Conservation (phyloP, 2,888 invertebrate genomes). For the Alitta virens region DNA sequence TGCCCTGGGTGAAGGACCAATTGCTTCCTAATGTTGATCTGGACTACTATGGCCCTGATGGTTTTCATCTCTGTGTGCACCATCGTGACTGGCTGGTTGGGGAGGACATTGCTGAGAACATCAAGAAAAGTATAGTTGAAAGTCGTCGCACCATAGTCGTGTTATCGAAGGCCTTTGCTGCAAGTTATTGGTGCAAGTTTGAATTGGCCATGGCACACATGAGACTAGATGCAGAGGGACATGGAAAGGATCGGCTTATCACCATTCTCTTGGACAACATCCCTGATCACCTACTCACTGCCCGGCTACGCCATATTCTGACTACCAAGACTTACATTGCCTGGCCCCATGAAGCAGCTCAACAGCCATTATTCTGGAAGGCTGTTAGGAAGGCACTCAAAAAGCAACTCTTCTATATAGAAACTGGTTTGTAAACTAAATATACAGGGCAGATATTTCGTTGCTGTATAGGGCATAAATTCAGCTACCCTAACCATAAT, state of each 20-base stretch:
- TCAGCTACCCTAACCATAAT: no score
- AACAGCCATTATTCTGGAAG: background rate
- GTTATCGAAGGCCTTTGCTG: conserved; percentile 65
- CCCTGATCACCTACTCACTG: background rate
- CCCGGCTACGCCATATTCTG: background rate
- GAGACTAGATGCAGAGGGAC: background rate
- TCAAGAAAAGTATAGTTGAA: conserved; percentile 69
- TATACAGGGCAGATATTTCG: no score
- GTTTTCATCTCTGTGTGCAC: conserved; percentile 67
- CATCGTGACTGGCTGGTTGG: conserved; percentile 73
- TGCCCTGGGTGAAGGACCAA: conserved; percentile 66
- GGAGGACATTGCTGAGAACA: conserved; percentile 69
- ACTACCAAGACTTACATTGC: background rate
- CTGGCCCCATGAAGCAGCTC: background rate
- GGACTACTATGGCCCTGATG: background rate
- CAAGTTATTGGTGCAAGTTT: conserved; percentile 73
- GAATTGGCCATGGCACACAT: conserved; percentile 63
- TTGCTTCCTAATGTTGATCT: conserved; percentile 66
- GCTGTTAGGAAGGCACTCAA: background rate
- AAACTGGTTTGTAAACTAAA: no score
- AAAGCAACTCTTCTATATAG: no score
- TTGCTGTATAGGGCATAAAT: no score
- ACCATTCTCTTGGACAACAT: background rate
- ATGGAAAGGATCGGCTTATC: background rate
- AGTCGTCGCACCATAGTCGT: conserved; percentile 67